Evolutionary conservation across 2,113 vertebrate species (phyloP).

Genomic region (Phaethon lepturus): DNA sequence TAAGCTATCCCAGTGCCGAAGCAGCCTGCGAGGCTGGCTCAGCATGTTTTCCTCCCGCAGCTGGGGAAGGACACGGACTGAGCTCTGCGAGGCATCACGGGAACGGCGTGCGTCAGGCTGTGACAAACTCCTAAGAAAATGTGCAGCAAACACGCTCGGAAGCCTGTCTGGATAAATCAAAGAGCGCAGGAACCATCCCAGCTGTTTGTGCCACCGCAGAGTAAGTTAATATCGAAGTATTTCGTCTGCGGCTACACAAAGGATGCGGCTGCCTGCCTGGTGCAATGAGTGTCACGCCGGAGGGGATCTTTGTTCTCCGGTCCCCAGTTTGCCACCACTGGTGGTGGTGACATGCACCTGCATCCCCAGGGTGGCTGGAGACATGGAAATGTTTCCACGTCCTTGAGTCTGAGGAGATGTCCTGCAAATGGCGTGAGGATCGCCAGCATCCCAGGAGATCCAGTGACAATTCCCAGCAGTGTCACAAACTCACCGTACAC

Average conservation of each 20-base stretch:
- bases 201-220: background rate
- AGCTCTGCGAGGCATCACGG: background rate
- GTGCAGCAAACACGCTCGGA: background rate
- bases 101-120: fast-evolving
- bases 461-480: fast-evolving
- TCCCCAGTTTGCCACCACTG: background rate
- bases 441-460: background rate
- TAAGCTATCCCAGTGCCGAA: background rate
- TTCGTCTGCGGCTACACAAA: background rate
- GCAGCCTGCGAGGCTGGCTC: background rate
- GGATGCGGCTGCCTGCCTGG: fast-evolving
- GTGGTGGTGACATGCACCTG: background rate
- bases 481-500: fast-evolving
- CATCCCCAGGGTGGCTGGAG: background rate
- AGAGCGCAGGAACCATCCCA: background rate
- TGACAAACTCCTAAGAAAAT: background rate
- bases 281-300: background rate
- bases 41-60: background rate
- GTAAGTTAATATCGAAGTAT: background rate
- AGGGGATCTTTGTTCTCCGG: background rate
- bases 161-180: background rate
- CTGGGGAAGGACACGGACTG: background rate
- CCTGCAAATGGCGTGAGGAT: background rate
- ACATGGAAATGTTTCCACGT: background rate
- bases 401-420: background rate